Evolutionary conservation across 2,888 invertebrate species (phyloP).

Genomic region (Hydrotaea cyrtoneurina): DNA sequence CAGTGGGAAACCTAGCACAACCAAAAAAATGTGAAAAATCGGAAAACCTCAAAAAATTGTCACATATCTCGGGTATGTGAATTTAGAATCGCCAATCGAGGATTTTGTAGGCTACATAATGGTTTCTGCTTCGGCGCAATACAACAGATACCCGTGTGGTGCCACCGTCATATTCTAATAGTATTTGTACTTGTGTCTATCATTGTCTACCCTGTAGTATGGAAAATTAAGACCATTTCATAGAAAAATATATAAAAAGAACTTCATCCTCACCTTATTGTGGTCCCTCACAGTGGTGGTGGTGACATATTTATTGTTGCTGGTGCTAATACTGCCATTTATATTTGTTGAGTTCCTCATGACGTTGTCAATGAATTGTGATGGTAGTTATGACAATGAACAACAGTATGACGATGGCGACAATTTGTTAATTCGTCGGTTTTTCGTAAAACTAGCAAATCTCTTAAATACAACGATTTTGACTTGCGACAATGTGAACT

Average conservation of each 20-base stretch:
- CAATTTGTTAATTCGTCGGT: neutral
- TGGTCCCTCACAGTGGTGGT: slow-evolving; percentile 60
- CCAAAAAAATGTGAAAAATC: too few relatives aligned
- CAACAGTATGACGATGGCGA: neutral
- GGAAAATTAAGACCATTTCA: neutral
- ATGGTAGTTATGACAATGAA: slow-evolving; percentile 10
- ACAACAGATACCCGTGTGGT: neutral
- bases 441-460: slow-evolving; percentile 10
- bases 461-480: neutral
- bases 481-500: neutral
- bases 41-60: too few relatives aligned
- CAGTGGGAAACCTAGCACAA: too few relatives aligned
- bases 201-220: neutral
- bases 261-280: slow-evolving; percentile 55
- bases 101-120: neutral
- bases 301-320: slow-evolving; percentile 57
- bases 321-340: slow-evolving; percentile 39
- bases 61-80: too few relatives aligned
- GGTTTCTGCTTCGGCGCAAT: neutral
- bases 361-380: slow-evolving; percentile 19
- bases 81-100: neutral
- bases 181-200: neutral
- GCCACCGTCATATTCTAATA: neutral
- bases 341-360: slow-evolving; percentile 54
- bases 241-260: neutral